Conservation (phyloP, 2,113 vertebrate genomes). For the Ictidomys tridecemlineatus region DNA sequence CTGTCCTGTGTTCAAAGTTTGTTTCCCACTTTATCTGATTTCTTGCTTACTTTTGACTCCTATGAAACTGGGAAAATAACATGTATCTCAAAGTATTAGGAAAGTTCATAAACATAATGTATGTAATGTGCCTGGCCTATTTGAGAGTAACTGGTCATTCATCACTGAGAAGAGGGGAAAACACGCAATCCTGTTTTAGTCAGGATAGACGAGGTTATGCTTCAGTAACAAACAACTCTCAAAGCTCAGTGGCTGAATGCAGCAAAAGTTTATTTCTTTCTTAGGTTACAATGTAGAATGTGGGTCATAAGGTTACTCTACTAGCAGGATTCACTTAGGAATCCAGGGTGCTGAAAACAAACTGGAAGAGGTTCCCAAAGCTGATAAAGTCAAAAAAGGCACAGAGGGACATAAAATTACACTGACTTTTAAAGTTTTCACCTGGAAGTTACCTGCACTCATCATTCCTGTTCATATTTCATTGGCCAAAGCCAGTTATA, state of each 20-base stretch:
- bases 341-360: background rate
- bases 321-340: background rate
- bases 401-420: background rate
- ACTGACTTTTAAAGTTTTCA: background rate
- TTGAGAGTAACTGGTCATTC: background rate
- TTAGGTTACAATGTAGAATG: background rate
- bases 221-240: background rate
- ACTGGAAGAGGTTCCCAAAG: background rate
- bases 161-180: background rate
- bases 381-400: background rate
- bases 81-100: background rate
- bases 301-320: background rate
- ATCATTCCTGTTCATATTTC: background rate
- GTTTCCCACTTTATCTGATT: background rate
- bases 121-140: background rate
- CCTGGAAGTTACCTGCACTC: background rate
- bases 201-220: background rate
- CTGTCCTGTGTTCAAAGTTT: background rate
- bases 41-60: background rate
- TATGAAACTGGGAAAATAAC: background rate
- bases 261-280: background rate
- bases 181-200: background rate
- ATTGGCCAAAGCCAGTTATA: background rate
- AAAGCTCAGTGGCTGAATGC: background rate
- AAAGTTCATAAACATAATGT: background rate